Conservation (phyloP, 2,888 invertebrate genomes). For the Noctua janthe region DNA sequence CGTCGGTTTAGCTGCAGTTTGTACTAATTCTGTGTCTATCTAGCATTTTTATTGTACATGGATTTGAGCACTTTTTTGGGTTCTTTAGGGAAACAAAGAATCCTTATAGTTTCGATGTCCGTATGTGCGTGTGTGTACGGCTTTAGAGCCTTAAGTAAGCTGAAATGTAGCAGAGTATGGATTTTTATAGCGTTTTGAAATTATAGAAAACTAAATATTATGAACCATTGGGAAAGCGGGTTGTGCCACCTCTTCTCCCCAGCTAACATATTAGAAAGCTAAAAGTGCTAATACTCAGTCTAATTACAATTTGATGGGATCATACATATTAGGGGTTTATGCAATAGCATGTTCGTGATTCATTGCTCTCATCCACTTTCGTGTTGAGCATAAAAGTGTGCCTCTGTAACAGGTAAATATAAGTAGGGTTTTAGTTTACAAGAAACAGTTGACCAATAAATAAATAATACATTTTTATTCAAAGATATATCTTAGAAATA, state of each 20-base stretch:
- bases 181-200: neutral
- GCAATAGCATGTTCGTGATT: neutral
- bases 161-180: neutral
- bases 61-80: neutral
- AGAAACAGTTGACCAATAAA: neutral
- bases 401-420: neutral
- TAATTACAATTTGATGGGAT: neutral
- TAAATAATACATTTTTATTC: neutral
- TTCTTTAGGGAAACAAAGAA: slow-evolving; percentile 6
- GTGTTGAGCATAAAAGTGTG: neutral
- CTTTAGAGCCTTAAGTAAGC: neutral
- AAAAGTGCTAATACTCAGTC: neutral
- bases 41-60: neutral
- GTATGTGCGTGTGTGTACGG: neutral
- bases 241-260: too few relatives aligned
- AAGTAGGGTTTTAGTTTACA: neutral
- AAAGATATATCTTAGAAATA: neutral
- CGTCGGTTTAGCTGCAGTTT: neutral
- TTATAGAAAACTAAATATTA: neutral
- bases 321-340: neutral
- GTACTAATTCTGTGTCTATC: neutral
- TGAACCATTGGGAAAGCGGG: neutral
- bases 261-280: too few relatives aligned
- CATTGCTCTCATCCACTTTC: neutral
- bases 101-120: neutral